These are phyloP conservation scores for Telmatochromis sp. DNA, from an alignment of 2,113 vertebrate species.

Conservation along the genomic window DNA sequence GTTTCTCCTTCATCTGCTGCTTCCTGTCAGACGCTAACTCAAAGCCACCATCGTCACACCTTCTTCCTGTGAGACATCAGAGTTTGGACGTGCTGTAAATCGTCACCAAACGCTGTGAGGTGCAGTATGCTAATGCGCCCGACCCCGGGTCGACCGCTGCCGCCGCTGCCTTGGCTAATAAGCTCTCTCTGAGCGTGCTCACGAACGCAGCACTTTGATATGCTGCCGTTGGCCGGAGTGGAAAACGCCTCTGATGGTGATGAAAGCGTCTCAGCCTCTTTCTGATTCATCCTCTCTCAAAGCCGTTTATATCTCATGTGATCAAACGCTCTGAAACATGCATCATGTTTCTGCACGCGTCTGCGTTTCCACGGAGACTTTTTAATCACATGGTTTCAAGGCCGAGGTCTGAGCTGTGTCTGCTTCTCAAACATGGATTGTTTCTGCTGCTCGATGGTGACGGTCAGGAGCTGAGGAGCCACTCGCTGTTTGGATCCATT, in stretches of 20 bases:
- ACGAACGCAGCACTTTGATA: background rate
- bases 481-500: background rate
- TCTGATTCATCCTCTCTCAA: background rate
- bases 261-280: background rate
- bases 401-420: background rate
- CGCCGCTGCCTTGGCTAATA: background rate
- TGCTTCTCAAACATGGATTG: too few species aligned
- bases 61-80: background rate
- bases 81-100: background rate
- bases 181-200: background rate
- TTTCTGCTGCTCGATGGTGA: too few species aligned
- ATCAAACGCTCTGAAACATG: background rate
- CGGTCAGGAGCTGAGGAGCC: background rate
- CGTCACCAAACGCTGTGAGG: background rate
- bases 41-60: background rate
- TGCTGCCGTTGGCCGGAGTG: background rate
- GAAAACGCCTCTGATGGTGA: background rate
- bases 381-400: background rate
- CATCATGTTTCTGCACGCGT: background rate
- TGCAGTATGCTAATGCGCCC: background rate
- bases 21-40: background rate
- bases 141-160: background rate
- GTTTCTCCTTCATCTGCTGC: background rate
- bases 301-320: background rate
- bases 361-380: background rate